Conservation (phyloP, 1,140 invertebrate genomes). For the Acromyrmex heyeri region DNA sequence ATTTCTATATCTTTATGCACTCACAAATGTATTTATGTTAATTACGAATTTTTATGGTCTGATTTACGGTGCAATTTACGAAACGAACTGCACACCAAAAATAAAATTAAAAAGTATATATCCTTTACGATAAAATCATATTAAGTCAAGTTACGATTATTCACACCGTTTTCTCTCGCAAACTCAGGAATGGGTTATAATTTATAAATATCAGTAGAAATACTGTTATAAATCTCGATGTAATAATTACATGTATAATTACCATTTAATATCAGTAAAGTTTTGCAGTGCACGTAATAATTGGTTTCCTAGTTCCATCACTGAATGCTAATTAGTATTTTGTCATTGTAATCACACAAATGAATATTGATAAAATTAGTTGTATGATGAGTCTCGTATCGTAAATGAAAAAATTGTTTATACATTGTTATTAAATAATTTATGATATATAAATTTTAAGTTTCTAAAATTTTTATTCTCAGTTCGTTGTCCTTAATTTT, state of each 20-base stretch:
- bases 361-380: slow-evolving; percentile 18
- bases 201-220: background rate
- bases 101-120: slow-evolving; percentile 3
- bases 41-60: background rate
- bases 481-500: background rate
- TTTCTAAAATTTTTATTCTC: background rate
- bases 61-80: background rate
- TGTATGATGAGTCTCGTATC: background rate
- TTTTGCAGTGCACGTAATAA: background rate
- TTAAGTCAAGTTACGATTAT: background rate
- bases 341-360: background rate
- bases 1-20: background rate
- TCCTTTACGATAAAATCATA: background rate
- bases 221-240: background rate
- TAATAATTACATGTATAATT: background rate
- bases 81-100: no score
- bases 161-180: background rate
- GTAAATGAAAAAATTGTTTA: background rate
- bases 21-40: background rate
- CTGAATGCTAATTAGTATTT: background rate
- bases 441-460: background rate
- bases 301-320: background rate
- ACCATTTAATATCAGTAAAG: background rate
- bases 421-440: background rate
- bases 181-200: background rate